Conservation (phyloP, 64 coral and sea anemone genomes). For the Anthopleura sola region DNA sequence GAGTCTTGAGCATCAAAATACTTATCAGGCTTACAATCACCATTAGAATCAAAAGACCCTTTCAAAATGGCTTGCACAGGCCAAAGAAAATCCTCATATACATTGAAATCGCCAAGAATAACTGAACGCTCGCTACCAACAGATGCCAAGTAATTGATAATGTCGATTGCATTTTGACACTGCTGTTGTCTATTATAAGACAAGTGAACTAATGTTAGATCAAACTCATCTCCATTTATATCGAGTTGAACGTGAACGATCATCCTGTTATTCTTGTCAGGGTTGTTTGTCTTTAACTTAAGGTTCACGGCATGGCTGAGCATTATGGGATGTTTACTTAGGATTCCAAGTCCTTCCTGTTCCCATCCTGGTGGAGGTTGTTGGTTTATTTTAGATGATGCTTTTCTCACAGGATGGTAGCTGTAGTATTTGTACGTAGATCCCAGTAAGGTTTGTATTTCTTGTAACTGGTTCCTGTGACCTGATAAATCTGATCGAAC, state of each 20-base stretch:
- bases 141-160: conserved; percentile 78
- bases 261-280: conserved; percentile 69
- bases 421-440: conserved; percentile 65
- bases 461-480: conserved; percentile 63
- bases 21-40: conserved; percentile 13
- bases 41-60: conserved; percentile 57
- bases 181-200: conserved; percentile 87
- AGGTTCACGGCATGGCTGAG: conserved; percentile 69
- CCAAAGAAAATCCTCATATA: conserved; percentile 74
- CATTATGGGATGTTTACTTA: conserved; percentile 85
- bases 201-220: conserved; percentile 79
- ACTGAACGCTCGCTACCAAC: conserved; percentile 56
- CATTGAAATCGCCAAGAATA: conserved; percentile 87
- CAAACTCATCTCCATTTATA: conserved; percentile 55
- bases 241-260: conserved; percentile 77
- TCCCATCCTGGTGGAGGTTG: conserved; percentile 76
- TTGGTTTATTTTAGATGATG: conserved; percentile 42
- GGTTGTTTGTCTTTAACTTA: conserved; percentile 29
- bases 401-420: conserved; percentile 53
- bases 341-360: conserved; percentile 81
- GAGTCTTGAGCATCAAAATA: conserved; percentile 51
- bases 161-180: conserved; percentile 74
- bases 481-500: conserved; percentile 64
- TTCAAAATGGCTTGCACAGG: conserved; percentile 66
- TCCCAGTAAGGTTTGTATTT: conserved; percentile 60